Conservation (phyloP, 2,113 vertebrate genomes). For the Protobothrops mucrosquamatus region DNA sequence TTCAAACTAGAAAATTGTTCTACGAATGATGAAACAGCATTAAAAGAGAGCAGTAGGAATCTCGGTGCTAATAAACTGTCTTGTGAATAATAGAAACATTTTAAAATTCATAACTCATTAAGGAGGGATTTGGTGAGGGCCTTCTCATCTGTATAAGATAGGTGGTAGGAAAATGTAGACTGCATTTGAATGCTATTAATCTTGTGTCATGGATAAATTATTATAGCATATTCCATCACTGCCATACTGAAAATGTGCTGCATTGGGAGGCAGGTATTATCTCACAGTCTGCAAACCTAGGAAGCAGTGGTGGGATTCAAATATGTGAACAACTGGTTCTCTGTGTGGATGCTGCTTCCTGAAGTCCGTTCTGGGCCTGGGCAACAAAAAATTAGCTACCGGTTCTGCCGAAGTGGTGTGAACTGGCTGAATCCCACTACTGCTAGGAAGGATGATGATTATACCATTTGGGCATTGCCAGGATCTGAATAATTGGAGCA, state of each 20-base stretch:
- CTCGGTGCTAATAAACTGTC: neutral
- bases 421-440: no score
- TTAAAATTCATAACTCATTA: conserved; percentile 5
- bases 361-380: no score
- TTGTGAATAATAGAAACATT: conserved; percentile 8
- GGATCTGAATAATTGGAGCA: neutral
- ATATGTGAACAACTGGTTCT: no score
- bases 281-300: neutral
- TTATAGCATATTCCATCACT: neutral
- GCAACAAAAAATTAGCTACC: no score
- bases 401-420: no score
- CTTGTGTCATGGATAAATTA: neutral
- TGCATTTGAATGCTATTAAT: neutral
- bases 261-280: neutral
- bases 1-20: neutral
- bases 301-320: no score
- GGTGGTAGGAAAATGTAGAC: neutral
- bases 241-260: neutral
- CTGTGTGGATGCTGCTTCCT: no score
- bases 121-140: neutral
- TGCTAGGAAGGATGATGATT: neutral
- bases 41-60: neutral
- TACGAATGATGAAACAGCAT: neutral
- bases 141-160: neutral
- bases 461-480: neutral